Evolutionary conservation across 1,140 invertebrate genomes (phyloP), one percentile per base, ranked within the genome.

Genomic region (Drosophila kurseongensis): DNA sequence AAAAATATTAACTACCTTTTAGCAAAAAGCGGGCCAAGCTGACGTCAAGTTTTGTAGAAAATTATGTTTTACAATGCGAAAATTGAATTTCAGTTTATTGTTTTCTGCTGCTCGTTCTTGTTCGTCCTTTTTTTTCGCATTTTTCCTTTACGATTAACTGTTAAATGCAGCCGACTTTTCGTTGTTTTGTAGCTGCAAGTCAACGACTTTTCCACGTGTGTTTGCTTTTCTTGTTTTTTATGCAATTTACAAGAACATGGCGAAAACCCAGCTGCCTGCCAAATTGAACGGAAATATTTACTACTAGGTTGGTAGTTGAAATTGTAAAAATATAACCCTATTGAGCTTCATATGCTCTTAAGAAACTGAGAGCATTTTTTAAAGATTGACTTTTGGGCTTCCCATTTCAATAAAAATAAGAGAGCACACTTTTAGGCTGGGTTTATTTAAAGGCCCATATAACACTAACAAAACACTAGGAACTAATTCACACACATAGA

Each of bases 21-120:
- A 75, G 73, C 61, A 76, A 75, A 75, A 75, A 75, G 72, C 71
- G 63, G 75, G 62, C 73, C 75, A 77, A 77, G 75, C 75, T 77
- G 75, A 77, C 75, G 75, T 77, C 75, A 77, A 77, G 75, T 77
- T 71, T 58, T 78, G 75, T 78, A 78, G 61, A 73, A 83, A 83
- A 82, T 82, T 83, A 82, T 83, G 80, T 83, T 82, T 83, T 83
- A 83, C 79, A 83, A 60, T 82, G 58, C 52, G 80, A 82, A 83
- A 83, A 83, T 82, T 83, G 79, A 83, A 83, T 83, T 83, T 56
- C 73, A 78, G 47, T 77, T 81, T 78, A 78, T 80, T 75, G 75
- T 78, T 78, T 78, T 78, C 62, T 47, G 67, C 50, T 56, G 45
- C 32, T 67, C 29, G 60, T 54, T 54, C 35, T 38, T 55, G 29